These are phyloP conservation scores for Mactra quadrangularis DNA, from an alignment of 1,140 invertebrate species.

Conservation along the genomic window DNA sequence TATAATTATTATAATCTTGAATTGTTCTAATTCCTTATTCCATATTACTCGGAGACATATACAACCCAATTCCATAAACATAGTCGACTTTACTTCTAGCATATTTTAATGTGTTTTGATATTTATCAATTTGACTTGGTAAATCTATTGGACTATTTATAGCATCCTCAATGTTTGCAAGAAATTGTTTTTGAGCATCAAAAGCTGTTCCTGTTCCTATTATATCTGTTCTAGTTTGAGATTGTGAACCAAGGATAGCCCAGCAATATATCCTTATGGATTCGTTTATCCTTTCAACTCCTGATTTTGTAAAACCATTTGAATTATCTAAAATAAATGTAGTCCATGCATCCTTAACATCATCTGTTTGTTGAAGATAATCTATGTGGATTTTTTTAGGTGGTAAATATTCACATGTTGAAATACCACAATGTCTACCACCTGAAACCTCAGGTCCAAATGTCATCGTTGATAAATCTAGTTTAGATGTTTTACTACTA, in stretches of 20 bases:
- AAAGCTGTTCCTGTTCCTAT: background rate
- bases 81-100: background rate
- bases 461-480: background rate
- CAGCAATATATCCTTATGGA: conserved; percentile 33
- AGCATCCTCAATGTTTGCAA: conserved; percentile 8
- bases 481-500: background rate
- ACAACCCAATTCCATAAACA: conserved; percentile 31
- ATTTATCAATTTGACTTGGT: background rate
- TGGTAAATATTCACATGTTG: conserved; percentile 3
- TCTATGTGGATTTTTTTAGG: conserved; percentile 5
- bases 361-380: background rate
- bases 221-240: background rate
- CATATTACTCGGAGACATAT: conserved; percentile 49
- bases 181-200: conserved; percentile 6
- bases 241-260: conserved; percentile 38
- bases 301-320: conserved; percentile 21
- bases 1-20: conserved; percentile 42
- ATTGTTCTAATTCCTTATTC: conserved; percentile 15
- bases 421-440: background rate
- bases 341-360: background rate
- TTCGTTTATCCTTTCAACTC: conserved; percentile 49
- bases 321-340: conserved; percentile 13
- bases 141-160: conserved; percentile 7
- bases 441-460: background rate
- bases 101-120: conserved; percentile 10